Evolutionary conservation across 2,888 invertebrate species (phyloP).

Genomic region (Conchocele bisecta): DNA sequence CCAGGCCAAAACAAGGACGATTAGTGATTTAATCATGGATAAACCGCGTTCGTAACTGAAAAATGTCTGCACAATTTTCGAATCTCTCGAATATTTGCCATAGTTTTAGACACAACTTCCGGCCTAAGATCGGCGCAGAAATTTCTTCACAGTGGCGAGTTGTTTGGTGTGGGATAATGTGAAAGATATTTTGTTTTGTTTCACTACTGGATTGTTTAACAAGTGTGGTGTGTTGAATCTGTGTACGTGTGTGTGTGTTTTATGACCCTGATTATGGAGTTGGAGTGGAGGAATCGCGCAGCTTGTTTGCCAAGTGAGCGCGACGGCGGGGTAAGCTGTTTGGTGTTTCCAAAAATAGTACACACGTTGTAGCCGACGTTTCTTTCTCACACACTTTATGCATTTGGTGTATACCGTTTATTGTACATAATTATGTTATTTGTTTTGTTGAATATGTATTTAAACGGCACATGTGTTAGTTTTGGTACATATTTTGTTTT

Average conservation of each 20-base stretch:
- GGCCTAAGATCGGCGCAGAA: conserved; percentile 60
- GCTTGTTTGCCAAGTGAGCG: too few relatives aligned
- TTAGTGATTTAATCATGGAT: conserved; percentile 53
- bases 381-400: too few relatives aligned
- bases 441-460: too few relatives aligned
- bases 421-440: too few relatives aligned
- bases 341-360: too few relatives aligned
- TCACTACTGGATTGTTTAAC: background rate
- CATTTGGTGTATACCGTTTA: too few relatives aligned
- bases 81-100: conserved; percentile 83
- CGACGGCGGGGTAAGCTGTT: too few relatives aligned
- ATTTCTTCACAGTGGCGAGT: conserved; percentile 28
- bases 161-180: background rate
- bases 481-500: too few relatives aligned
- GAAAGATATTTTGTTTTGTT: background rate
- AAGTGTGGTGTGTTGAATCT: conserved; percentile 3
- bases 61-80: conserved; percentile 79
- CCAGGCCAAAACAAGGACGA: conserved; percentile 38
- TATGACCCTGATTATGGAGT: conserved; percentile 46
- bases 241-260: background rate
- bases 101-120: conserved; percentile 81
- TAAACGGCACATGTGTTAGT: too few relatives aligned
- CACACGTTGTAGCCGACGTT: too few relatives aligned
- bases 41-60: conserved; percentile 67
- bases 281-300: conserved; percentile 6